phyloP scores from a whole-genome alignment of 2,797 vertebrate species.

The Apogon talboti region DNA sequence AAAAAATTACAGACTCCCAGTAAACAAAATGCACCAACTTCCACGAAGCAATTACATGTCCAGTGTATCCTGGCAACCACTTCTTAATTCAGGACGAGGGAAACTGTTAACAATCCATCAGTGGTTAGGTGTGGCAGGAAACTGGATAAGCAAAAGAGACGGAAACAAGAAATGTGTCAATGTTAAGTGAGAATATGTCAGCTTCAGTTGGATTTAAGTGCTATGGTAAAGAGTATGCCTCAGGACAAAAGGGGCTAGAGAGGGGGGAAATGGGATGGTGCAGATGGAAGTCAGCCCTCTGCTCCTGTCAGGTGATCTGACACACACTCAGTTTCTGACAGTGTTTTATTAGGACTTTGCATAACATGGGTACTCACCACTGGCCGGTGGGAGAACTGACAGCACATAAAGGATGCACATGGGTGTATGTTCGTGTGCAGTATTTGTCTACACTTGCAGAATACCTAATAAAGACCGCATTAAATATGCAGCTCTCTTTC shows the following conservation, averaged over 20 bases:
- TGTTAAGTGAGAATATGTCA: constrained; percentile 51
- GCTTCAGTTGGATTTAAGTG: constrained; percentile 56
- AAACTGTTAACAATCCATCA: constrained; percentile 23
- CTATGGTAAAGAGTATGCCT: constrained; percentile 38
- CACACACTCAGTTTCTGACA: constrained; percentile 66
- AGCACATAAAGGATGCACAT: constrained; percentile 31
- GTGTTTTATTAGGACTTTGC: constrained; percentile 58
- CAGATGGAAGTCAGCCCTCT: constrained; percentile 46
- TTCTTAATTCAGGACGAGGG: constrained; percentile 1
- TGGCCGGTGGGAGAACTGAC: constrained; percentile 39
- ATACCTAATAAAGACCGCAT: constrained; percentile 34
- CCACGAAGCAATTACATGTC: constrained; percentile 29
- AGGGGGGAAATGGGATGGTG: constrained; percentile 38
- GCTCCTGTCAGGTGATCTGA: constrained; percentile 70
- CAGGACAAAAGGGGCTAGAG: constrained; percentile 45
- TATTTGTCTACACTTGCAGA: constrained; percentile 29
- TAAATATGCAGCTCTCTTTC: constrained; percentile 19
- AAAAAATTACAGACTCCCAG: constrained; percentile 43
- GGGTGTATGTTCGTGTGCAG: constrained; percentile 13
- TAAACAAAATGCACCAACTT: constrained; percentile 22
- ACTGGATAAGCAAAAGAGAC: constrained; percentile 38
- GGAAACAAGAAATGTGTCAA: constrained; percentile 46
- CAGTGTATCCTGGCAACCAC: constrained; percentile 32
- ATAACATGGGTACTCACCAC: constrained; percentile 48
- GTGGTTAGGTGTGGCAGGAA: constrained; percentile 17